Base-by-base conservation (phyloP, 2,797 vertebrate genomes). In the Typhlichthys eigenmanni region DNA sequence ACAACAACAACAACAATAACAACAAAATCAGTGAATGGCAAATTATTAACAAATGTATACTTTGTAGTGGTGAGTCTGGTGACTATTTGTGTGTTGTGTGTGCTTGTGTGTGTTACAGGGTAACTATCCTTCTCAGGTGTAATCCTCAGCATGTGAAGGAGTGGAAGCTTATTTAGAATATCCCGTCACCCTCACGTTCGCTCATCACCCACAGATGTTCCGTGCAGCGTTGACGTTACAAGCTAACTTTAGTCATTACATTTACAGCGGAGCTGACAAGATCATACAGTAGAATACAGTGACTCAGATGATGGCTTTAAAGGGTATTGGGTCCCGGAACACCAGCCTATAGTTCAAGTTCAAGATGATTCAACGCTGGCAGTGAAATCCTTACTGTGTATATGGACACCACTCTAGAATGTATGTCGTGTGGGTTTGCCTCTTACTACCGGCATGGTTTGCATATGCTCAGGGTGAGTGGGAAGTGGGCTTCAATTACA, bases 141-240 rank as follows among this genome's bases (percentile, higher is more conserved):
- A 70, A 70, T 66, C 52, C n/a, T 7, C 2, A 59, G 75, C 76
- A 86, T 81, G 60, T 19, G 1, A 81, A 9, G 1, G 62, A 85
- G 76, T 13, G 1, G 12, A 55, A 50, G 13, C 12, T 1, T 0
- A 66, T 73, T 72, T 16, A 58, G 49, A 29, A 5, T 60, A 2
- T 68, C 54, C 51, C 52, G 34, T 85, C 78, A 83, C 55, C 14
- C 47, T 53, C 72, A 54, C 70, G 66, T 55, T 61, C 58, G 55
- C 49, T 57, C 58, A 16, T 32, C 19, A 45, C 17, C 0, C 55
- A 38, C 17, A 58, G 61, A 55, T 1, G 29, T 14, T 53, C 53
- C 10, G 43, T 24, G 29, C 47, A 51, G 24, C 19, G 32, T 52
- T 57, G 60, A 55, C 24, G 1, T 48, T 45, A 19, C 32, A 50